Base-by-base conservation (phyloP, 2,113 vertebrate genomes). In the Myotis brandtii region DNA sequence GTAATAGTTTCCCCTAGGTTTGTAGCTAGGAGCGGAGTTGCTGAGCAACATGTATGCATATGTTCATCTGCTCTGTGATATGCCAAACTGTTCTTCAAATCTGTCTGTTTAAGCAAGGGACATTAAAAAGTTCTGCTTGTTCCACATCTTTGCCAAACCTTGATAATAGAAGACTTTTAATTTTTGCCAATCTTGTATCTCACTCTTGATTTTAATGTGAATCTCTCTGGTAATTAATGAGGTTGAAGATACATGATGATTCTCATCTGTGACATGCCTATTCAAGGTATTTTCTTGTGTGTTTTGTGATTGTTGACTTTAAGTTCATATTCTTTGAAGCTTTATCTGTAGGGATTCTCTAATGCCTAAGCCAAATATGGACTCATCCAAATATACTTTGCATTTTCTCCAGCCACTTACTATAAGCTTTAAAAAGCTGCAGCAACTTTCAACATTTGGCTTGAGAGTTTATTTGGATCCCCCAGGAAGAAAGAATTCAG, bases 401-500 rank as follows among this genome's bases (percentile, higher is more conserved):
- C 27, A 73, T 92, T 95, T 93, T 69, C 23, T 83, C 30, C 59
- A 72, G 62, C 11, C 27, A 52, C 37, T 27, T 9, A 43, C 46
- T 85, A 86, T 23, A 94, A 91, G 27, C 64, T 52, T 93, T 76
- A 79, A n/a, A 3, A 23, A 89, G 9, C 2, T 87, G 37, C 30
- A 95, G 20, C 20, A 81, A 76, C 34, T 95, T 67, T 52, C 91
- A 86, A 93, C 40, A 70, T 56, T 94, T 84, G 64, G 37, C 52
- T 81, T 89, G 89, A 95, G 14, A 16, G 10, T 72, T 89, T 81
- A 21, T 94, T 92, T 54, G 27, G 69, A 89, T 85, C 4, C 18
- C 17, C 6, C 2, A 70, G 32, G 18, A 7, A 86, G 27, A 86
- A 91, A 70, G 32, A 87, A 91, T 88, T 91, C 23, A 89, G 66